Percentiles rank a stretch among this genome's conserved stretches.
phyloP scores from a whole-genome alignment of 2,888 invertebrate species.

The Hypena proboscidalis region DNA sequence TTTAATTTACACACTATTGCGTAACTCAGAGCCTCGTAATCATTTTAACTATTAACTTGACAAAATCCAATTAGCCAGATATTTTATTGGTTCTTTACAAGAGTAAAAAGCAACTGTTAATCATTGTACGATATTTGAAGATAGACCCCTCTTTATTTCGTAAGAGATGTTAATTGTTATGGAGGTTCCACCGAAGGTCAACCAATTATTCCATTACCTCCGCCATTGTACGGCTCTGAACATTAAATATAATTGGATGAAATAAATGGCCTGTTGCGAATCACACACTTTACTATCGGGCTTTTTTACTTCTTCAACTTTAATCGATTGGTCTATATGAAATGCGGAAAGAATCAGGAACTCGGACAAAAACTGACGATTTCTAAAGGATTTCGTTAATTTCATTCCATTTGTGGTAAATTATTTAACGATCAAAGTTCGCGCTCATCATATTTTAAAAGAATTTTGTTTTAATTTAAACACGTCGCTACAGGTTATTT shows the following conservation, averaged over 20 bases:
- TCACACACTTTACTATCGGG: conserved; percentile 17
- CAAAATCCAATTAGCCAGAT: background rate
- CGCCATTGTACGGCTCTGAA: conserved; percentile 14
- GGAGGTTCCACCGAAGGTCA: conserved; percentile 28
- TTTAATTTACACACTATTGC: too few species aligned
- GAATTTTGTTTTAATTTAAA: too few species aligned
- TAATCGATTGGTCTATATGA: conserved; percentile 15
- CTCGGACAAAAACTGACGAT: background rate
- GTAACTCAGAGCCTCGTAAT: too few species aligned
- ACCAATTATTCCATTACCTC: conserved; percentile 39
- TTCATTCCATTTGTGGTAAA: conserved; percentile 17
- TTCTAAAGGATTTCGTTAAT: conserved; percentile 3
- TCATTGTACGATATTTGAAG: too few species aligned
- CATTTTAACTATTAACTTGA: too few species aligned
- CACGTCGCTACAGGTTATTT: too few species aligned
- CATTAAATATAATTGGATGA: conserved; percentile 37
- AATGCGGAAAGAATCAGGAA: conserved; percentile 6
- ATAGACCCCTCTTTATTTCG: background rate
- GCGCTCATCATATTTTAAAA: too few species aligned
- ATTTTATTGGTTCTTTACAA: background rate
- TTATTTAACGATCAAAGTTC: background rate
- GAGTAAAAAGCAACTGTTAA: too few species aligned
- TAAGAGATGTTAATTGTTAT: conserved; percentile 5
- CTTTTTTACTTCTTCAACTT: conserved; percentile 17
- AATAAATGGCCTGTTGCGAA: conserved; percentile 41